Conservation (phyloP, 2,797 vertebrate species). For the Manis javanica region DNA sequence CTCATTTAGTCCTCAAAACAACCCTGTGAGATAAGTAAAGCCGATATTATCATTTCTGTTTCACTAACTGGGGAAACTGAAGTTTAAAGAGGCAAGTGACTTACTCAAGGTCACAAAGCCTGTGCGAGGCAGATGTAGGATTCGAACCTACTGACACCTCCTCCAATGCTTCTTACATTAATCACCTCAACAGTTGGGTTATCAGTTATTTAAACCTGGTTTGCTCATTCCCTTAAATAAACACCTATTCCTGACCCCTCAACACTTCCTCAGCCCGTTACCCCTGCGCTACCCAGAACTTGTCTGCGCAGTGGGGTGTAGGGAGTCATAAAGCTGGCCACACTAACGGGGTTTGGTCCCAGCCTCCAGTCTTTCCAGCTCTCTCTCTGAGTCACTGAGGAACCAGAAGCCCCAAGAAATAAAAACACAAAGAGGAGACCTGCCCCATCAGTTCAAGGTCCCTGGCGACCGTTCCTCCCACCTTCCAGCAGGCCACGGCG, state of each 20-base stretch:
- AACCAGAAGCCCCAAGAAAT: constrained; percentile 33
- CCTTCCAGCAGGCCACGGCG: background rate
- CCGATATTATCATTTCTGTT: background rate
- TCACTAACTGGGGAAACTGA: background rate
- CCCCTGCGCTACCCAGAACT: background rate
- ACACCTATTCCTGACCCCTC: background rate
- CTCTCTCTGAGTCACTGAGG: background rate
- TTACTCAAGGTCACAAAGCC: constrained; percentile 53
- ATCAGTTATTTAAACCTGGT: background rate
- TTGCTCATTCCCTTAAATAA: background rate
- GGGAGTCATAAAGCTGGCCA: background rate
- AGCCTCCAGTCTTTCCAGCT: background rate
- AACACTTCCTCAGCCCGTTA: background rate
- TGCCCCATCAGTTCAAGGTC: background rate
- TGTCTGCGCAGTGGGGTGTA: background rate
- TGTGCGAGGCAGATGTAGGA: background rate
- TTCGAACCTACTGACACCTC: background rate
- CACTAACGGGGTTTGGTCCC: background rate
- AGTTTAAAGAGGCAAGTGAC: constrained; percentile 29
- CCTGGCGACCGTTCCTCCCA: background rate
- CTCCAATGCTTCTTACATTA: background rate
- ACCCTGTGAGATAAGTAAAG: background rate
- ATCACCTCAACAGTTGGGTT: background rate
- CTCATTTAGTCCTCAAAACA: background rate
- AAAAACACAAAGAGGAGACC: constrained; percentile 63